These are phyloP conservation scores for Trichogramma pretiosum DNA, from an alignment of 1,140 invertebrate species.

Conservation along the genomic window DNA sequence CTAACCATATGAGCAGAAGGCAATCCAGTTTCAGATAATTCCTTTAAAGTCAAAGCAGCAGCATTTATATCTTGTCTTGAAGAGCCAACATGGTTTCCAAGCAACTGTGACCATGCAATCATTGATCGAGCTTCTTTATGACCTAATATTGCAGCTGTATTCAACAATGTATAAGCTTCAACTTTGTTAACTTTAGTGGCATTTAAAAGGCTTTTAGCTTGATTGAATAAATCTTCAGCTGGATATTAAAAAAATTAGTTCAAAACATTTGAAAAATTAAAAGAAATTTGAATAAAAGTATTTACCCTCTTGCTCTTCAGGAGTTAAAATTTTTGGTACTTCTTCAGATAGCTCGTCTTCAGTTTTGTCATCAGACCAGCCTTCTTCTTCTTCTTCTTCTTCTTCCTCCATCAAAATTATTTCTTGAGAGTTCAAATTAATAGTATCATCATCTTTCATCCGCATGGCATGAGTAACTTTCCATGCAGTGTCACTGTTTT, in stretches of 20 bases:
- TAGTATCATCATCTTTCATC: conserved; percentile 8
- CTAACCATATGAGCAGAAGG: conserved; percentile 82
- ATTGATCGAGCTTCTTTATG: conserved; percentile 72
- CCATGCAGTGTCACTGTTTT: conserved; percentile 24
- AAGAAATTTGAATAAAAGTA: background rate
- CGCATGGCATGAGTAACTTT: conserved; percentile 16
- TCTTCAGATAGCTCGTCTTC: conserved; percentile 44
- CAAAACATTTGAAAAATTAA: background rate
- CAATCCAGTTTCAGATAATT: conserved; percentile 66
- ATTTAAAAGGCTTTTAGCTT: conserved; percentile 56
- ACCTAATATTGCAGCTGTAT: conserved; percentile 66
- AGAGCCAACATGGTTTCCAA: conserved; percentile 61
- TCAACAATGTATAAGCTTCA: conserved; percentile 58
- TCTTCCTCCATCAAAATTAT: background rate
- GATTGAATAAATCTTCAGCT: conserved; percentile 61
- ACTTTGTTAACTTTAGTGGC: conserved; percentile 57
- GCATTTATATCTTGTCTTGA: conserved; percentile 63
- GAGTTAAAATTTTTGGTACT: conserved; percentile 45
- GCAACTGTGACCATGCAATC: conserved; percentile 77
- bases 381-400: conserved; percentile 18
- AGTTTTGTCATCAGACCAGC: conserved; percentile 23
- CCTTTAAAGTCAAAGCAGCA: conserved; percentile 70
- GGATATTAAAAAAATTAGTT: conserved; percentile 5
- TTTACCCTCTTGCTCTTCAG: conserved; percentile 53
- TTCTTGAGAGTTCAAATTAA: no score